Percentiles rank a stretch among this genome's conserved stretches.
Conservation (phyloP, 2,797 vertebrate species). For the Eulemur rubriventer region DNA sequence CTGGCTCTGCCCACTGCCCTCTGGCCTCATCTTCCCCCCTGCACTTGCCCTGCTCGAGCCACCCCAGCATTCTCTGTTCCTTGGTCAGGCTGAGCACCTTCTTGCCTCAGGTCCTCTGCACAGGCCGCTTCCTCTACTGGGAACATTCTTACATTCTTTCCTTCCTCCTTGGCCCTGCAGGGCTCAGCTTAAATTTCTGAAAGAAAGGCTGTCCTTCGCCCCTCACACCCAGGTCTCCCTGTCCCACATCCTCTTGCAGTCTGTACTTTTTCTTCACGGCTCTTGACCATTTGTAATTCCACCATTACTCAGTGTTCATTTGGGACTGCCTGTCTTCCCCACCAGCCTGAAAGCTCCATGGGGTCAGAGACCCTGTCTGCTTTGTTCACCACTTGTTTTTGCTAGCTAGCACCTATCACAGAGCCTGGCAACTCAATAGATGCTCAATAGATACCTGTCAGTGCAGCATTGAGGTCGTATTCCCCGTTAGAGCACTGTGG, state of each 20-base stretch:
- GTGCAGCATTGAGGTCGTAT: background rate
- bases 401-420: background rate
- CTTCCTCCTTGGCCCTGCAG: background rate
- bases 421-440: background rate
- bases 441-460: background rate
- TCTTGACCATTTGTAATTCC: background rate
- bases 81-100: background rate
- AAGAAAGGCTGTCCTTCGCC: background rate
- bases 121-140: fast-evolving
- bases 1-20: background rate
- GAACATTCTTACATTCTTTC: background rate
- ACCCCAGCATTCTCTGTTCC: background rate
- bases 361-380: background rate
- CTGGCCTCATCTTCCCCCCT: background rate
- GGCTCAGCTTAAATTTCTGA: background rate
- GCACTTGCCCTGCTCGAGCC: background rate
- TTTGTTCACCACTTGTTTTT: background rate
- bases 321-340: background rate
- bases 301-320: background rate
- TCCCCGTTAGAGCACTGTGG: background rate
- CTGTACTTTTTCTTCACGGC: background rate
- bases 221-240: background rate
- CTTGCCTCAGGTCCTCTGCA: background rate
- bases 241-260: background rate
- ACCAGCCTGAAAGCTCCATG: background rate